Percentiles rank a stretch among this genome's conserved stretches.
Evolutionary conservation across 23 tunicate species (phyloP).

Genomic region (Ciona savignyi): DNA sequence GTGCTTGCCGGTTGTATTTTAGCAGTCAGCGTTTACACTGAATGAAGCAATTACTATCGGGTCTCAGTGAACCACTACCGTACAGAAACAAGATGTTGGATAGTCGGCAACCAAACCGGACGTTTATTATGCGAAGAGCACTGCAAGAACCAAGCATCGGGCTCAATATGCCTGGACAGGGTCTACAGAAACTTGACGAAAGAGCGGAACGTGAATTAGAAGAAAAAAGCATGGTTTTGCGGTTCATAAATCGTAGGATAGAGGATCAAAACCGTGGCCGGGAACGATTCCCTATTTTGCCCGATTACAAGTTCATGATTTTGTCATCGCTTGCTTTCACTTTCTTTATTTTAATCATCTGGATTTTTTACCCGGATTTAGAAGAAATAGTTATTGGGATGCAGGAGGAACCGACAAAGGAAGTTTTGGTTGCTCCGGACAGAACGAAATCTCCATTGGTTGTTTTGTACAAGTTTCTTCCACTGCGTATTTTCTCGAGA

Average conservation of each 20-base stretch:
- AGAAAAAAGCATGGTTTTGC: slow-evolving; percentile 30
- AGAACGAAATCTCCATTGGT: slow-evolving; percentile 13
- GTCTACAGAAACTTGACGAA: slow-evolving; percentile 26
- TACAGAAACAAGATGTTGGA: no score
- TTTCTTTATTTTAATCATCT: background rate
- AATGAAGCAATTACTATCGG: no score
- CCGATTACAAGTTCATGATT: slow-evolving; percentile 34
- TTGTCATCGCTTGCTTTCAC: background rate
- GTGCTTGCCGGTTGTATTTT: no score
- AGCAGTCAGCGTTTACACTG: no score
- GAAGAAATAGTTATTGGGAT: slow-evolving; percentile 8
- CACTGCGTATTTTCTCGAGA: slow-evolving; percentile 59
- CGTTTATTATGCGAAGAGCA: no score
- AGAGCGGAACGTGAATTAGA: slow-evolving; percentile 14
- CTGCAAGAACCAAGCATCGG: no score
- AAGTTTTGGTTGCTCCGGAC: background rate
- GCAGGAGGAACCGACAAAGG: slow-evolving; percentile 8
- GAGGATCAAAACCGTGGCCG: slow-evolving; percentile 28
- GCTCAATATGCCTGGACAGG: slow-evolving; percentile 49
- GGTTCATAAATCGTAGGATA: slow-evolving; percentile 14
- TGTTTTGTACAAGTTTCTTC: slow-evolving; percentile 25
- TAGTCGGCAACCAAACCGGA: no score
- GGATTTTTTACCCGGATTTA: slow-evolving; percentile 23
- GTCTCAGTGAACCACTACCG: no score
- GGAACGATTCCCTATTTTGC: slow-evolving; percentile 16